phyloP scores from a whole-genome alignment of 2,113 vertebrate species.

The Ctenomys sociabilis region DNA sequence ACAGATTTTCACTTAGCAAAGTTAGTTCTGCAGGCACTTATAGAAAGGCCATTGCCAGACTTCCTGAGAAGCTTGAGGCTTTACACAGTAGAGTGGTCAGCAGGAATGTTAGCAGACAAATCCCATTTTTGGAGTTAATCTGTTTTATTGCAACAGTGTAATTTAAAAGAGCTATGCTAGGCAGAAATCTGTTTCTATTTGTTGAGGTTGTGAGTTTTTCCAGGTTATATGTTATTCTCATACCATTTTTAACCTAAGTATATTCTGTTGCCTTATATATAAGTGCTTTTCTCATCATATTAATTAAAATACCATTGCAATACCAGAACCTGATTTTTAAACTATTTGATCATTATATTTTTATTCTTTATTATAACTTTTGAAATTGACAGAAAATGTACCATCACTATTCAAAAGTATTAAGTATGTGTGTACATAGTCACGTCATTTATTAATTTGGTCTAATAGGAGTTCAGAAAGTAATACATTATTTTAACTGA shows the following conservation, averaged over 20 bases:
- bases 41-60: constrained; percentile 63
- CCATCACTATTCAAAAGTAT: background rate
- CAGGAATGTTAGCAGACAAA: constrained; percentile 58
- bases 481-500: background rate
- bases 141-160: constrained; percentile 16
- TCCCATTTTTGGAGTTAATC: constrained; percentile 36
- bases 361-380: background rate
- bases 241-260: background rate
- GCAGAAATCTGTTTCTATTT: constrained; percentile 12
- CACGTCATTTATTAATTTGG: background rate
- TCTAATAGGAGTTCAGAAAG: background rate
- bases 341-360: background rate
- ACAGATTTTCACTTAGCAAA: constrained; percentile 73
- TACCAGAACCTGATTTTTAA: background rate
- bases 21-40: constrained; percentile 69
- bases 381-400: background rate
- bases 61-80: constrained; percentile 66
- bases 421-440: constrained; percentile 6
- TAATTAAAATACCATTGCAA: background rate
- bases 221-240: constrained; percentile 3
- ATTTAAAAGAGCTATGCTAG: constrained; percentile 37
- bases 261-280: background rate
- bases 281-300: constrained; percentile 31
- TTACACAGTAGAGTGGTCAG: constrained; percentile 53
- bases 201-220: background rate